Conservation (phyloP, 2,797 vertebrate species). For the Pogonophryne albipinna region DNA sequence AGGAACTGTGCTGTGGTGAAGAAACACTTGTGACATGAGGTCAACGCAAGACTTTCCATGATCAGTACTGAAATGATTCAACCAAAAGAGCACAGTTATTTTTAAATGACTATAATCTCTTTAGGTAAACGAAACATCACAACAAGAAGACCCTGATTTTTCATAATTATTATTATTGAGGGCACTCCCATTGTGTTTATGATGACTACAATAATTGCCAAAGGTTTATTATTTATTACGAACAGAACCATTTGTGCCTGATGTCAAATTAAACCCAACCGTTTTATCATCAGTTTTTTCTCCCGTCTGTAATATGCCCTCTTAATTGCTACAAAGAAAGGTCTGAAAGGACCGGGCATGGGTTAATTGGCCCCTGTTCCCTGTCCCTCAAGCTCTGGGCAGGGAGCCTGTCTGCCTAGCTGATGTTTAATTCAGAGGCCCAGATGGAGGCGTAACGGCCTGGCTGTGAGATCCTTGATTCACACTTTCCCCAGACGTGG, state of each 20-base stretch:
- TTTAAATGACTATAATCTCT: background rate
- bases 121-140: background rate
- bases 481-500: constrained; percentile 65
- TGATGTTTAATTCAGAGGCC: constrained; percentile 82
- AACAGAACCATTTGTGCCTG: constrained; percentile 25
- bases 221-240: constrained; percentile 36
- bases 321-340: constrained; percentile 70
- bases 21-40: background rate
- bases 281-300: constrained; percentile 48
- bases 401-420: constrained; percentile 64
- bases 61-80: background rate
- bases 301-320: constrained; percentile 47
- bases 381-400: constrained; percentile 64
- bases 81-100: background rate
- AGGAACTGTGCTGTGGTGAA: constrained; percentile 36
- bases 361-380: constrained; percentile 75
- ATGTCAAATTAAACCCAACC: constrained; percentile 44
- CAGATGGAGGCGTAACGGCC: constrained; percentile 77
- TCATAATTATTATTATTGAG: constrained; percentile 33
- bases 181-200: constrained; percentile 20
- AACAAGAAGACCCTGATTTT: constrained; percentile 8
- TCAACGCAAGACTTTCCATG: constrained; percentile 7
- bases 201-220: constrained; percentile 34
- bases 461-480: constrained; percentile 67
- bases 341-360: constrained; percentile 58